Base-by-base conservation (phyloP, 2,888 invertebrate species). In the Balanococcus diminutus region DNA sequence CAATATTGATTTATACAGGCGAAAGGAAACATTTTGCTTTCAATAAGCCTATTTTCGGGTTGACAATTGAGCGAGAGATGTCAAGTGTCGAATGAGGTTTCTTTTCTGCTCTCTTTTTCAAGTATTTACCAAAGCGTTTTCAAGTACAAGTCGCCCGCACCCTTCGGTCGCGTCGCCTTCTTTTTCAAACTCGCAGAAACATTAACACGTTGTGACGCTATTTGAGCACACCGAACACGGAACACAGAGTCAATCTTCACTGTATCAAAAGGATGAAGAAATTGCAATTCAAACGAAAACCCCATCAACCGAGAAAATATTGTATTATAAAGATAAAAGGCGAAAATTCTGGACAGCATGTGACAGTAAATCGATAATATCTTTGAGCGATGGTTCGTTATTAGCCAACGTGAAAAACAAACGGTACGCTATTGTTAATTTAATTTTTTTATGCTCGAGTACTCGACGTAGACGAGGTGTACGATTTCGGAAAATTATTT, bases 21-120 rank as follows among this genome's bases (percentile, higher is more conserved):
- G 25, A 67, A 19, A 8, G 61, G 28, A 67, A 67, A 67, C 28
- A 67, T 67, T 67, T 67, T 67, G 22, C 61, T 14, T 67, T 67
- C 28, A 22, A 67, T 28, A 14, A 67, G 28, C 25, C 61, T 28
- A 28, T 28, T 67, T 67, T 67, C 11, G 19, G 56, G 61, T 67
- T 67, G 61, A 67, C 61, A 67, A 67, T 67, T 28, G 61, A 67
- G 61, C 61, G 61, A 28, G 61, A 67, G 61, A 67, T 67, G 61
- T 67, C 61, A 67, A 67, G 61, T 67, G 61, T 67, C 51, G 51
- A 51, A 51, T 67, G 61, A 67, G 61, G 61, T 67, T 67, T 67
- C 51, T 51, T 51, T 51, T 51, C 19, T 51, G 51, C 51, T 51
- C n/a, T n/a, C 51, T 67, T 67, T n/a, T 67, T 67, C 61, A 67